A percentile compares a stretch with the other conserved stretches of the same genome.
phyloP scores from a whole-genome alignment of 1,140 invertebrate species.

The Trissolcus basalis region DNA sequence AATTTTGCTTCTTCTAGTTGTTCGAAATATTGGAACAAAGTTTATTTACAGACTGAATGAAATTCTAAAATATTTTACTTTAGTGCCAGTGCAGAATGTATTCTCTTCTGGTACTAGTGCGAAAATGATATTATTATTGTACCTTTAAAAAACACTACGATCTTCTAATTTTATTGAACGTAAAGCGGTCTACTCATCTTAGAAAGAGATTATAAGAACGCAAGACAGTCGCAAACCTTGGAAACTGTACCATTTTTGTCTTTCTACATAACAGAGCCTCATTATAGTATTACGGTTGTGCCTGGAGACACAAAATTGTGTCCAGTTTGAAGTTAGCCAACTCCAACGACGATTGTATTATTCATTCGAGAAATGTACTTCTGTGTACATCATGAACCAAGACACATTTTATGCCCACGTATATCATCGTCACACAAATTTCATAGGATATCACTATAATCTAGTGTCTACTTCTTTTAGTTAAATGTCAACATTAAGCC shows the following conservation, averaged over 20 bases:
- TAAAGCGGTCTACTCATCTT: constrained; percentile 37
- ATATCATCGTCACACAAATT: constrained; percentile 40
- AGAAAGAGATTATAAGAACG: constrained; percentile 27
- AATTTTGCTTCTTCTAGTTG: background rate
- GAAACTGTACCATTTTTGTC: constrained; percentile 21
- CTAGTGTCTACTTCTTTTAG: constrained; percentile 56
- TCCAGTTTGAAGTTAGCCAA: constrained; percentile 30
- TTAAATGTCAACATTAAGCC: constrained; percentile 62
- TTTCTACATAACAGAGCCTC: constrained; percentile 16
- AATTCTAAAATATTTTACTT: background rate
- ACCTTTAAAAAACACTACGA: constrained; percentile 36
- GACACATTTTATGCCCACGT: constrained; percentile 19
- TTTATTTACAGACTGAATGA: background rate
- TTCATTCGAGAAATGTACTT: constrained; percentile 29
- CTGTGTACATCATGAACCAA: constrained; percentile 4
- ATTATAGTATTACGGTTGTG: constrained; percentile 15
- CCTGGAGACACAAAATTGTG: constrained; percentile 25
- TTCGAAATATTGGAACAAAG: background rate
- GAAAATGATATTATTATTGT: constrained; percentile 32
- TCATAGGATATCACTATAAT: constrained; percentile 41
- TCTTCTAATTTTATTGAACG: constrained; percentile 27
- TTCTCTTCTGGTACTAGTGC: too few relatives aligned
- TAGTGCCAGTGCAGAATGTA: too few relatives aligned
- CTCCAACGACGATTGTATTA: constrained; percentile 42
- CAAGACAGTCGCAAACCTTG: constrained; percentile 38